Evolutionary conservation across 1,140 invertebrate species (phyloP).

Genomic region (Nephotettix cincticeps): DNA sequence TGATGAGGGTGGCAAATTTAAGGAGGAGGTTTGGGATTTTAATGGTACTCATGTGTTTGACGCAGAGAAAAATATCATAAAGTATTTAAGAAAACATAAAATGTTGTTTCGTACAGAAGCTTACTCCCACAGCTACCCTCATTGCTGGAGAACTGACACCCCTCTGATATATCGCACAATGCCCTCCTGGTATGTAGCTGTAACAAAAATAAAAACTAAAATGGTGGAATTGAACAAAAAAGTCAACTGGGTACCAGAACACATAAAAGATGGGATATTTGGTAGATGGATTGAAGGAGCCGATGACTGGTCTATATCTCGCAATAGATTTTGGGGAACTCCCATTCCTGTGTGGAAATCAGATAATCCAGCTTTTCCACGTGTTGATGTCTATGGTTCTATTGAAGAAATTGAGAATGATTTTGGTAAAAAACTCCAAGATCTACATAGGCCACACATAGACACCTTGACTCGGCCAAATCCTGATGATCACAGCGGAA

Average conservation of each 20-base stretch:
- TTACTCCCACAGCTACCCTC: constrained; percentile 95
- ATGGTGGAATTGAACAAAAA: constrained; percentile 68
- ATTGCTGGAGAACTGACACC: constrained; percentile 98
- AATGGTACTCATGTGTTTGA: constrained; percentile 48
- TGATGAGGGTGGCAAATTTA: constrained; percentile 87
- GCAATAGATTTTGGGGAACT: constrained; percentile 98
- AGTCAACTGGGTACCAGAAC: constrained; percentile 75
- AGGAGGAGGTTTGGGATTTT: constrained; percentile 43
- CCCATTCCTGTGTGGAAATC: constrained; percentile 98
- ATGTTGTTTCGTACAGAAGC: constrained; percentile 73
- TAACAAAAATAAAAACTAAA: constrained; percentile 82
- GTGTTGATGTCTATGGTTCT: constrained; percentile 93
- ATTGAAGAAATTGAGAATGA: constrained; percentile 86
- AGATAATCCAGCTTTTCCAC: constrained; percentile 74
- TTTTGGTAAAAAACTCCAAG: constrained; percentile 77
- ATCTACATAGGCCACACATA: constrained; percentile 85
- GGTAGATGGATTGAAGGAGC: constrained; percentile 97
- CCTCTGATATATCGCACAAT: constrained; percentile 97
- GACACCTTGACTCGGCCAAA: constrained; percentile 90
- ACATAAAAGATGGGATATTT: constrained; percentile 97
- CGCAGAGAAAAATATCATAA: constrained; percentile 84
- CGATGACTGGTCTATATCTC: constrained; percentile 94
- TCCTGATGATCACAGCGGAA: constrained; percentile 70
- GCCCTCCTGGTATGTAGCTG: constrained; percentile 97
- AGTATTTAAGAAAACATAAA: constrained; percentile 72